Evolutionary conservation across 2,888 invertebrate genomes (phyloP), one percentile per base, ranked within the genome.

Genomic region (Acleris sparsana): DNA sequence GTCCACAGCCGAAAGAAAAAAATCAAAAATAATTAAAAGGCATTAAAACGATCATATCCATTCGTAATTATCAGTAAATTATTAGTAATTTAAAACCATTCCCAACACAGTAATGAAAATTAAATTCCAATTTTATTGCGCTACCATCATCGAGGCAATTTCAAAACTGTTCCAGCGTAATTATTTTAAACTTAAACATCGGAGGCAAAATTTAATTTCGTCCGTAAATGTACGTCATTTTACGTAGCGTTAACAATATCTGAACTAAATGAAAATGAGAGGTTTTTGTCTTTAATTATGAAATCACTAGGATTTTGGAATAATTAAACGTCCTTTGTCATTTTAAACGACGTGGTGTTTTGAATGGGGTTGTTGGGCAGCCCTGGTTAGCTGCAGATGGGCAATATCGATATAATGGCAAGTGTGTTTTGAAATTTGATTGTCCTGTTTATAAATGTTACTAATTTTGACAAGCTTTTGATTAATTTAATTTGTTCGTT

Each of bases 171-270:
- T 63, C 46, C 22, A 25, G 25, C 52, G 57, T 63, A 57, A 63
- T 63, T 17, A 58, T 63, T 63, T 46, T 22, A 53, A 51, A 55
- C 43, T 44, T 16, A 18, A 53, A 18, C 53, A 58, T 63, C 52
- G 57, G 57, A 20, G 44, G 57, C 39, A 18, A 22, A 63, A 63
- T 59, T 63, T 25, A 63, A 63, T 63, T 63, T 25, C 9, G 48
- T 16, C 29, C 17, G 48, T 18, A 39, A 48, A 59, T 58, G 52
- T 18, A 39, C 48, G 17, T n/a, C 48, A 46, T 57, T 58, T 59
- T 52, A 29, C 17, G 33, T 18, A 39, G 17, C 58, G 43, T 18
- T 49, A 22, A 25, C 18, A 18, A 25, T 52, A 52, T 55, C 53
- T 33, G 33, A 20, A n/a, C 53, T 13, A 20, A 62, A 46, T 53